phyloP scores from a whole-genome alignment of 2,113 vertebrate genomes.

The Equus quagga region DNA sequence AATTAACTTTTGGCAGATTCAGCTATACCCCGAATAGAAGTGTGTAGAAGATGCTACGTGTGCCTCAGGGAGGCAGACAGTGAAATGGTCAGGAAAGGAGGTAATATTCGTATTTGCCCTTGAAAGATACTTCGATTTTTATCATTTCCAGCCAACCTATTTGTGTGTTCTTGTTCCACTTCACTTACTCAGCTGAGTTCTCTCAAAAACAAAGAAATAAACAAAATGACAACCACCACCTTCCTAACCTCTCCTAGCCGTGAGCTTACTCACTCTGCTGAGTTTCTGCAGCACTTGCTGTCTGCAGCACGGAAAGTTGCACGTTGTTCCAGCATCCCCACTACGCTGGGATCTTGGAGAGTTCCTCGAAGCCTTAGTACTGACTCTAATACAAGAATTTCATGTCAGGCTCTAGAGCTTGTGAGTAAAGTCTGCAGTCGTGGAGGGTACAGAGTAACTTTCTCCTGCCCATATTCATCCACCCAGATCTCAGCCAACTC shows the following conservation, averaged over 20 bases:
- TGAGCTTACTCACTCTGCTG: neutral
- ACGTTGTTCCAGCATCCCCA: neutral
- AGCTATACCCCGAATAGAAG: neutral
- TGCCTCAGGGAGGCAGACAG: neutral
- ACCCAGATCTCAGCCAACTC: neutral
- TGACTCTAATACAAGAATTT: neutral
- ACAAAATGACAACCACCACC: neutral
- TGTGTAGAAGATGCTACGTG: fast-evolving
- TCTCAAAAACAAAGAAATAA: neutral
- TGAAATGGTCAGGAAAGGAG: neutral
- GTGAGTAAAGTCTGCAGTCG: neutral
- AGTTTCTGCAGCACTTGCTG: neutral
- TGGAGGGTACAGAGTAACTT: neutral
- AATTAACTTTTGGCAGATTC: neutral
- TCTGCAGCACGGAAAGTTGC: neutral
- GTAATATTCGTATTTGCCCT: neutral
- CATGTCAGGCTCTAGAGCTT: neutral
- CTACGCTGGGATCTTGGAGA: neutral
- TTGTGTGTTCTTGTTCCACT: neutral
- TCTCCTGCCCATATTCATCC: neutral
- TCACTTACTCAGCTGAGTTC: neutral
- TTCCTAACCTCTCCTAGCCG: neutral
- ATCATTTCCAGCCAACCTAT: neutral
- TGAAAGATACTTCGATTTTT: neutral
- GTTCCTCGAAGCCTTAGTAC: neutral